Base-by-base conservation (phyloP, 2,888 invertebrate species). In the Diarsia rubi region DNA sequence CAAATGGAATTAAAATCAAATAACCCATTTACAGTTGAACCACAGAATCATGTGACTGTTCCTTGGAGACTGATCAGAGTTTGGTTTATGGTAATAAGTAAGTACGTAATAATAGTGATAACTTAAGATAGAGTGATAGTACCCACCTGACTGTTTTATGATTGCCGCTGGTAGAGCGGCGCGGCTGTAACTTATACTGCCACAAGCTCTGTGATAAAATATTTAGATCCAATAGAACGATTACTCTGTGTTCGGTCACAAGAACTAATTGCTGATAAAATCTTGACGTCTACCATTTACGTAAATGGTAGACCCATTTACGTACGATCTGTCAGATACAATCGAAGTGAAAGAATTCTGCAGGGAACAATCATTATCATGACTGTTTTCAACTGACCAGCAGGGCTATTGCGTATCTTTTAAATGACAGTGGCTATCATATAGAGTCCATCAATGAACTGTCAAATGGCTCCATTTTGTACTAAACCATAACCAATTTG, bases 31-130 rank as follows among this genome's bases (percentile, higher is more conserved):
- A 27, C 24, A 31, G 24, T 24, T 2, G 24, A 57, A 57, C 2
- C 42, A 12, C 16, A 27, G 3, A 27, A 52, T 69, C 16, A n/a
- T 62, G 21, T 42, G n/a, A 21, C 49, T 19, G 24, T 8, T 49
- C 24, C 31, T 52, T 19, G 31, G n/a, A 59, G 47, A 72, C 21
- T n/a, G 42, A 54, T 49, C 31, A 31, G 31, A 73, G 42, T 49
- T 75, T 27, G 3, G 27, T 60, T 60, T 44, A 66, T 59, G 31
- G 4, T n/a, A 24, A 49, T 44, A n/a, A n/a, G n/a, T n/a, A n/a
- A n/a, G n/a, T n/a, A n/a, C n/a, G 42, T 42, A 49, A 66, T 42
- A 27, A n/a, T 27, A 45, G 44, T 27, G 49, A 37, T 49, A 66
- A 44, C 44, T 45, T 31, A 16, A 24, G 49, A 73, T 14, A 47